Evolutionary conservation across 2,113 vertebrate genomes (phyloP), one percentile per base, ranked within the genome.

Genomic region (Ammodytes dubius): DNA sequence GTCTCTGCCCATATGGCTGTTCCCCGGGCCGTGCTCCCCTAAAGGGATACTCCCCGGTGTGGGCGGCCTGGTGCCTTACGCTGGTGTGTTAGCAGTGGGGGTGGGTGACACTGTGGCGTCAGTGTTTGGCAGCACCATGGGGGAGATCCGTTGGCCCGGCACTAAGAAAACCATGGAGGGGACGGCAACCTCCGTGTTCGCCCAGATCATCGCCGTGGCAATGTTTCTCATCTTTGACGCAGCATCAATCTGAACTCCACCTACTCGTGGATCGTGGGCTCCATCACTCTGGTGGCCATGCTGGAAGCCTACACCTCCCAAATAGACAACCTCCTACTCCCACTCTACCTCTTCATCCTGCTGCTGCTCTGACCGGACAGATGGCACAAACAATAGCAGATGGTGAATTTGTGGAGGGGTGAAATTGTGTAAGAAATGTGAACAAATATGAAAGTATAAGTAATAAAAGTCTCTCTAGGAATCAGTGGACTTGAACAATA

Each of bases 111-210:
- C 97, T 0, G 92, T 98, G 65, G 99, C 99, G 0, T 98, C 98
- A 0, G 87, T 98, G 75, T 98, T 97, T 4, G 99, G 99, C 67
- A 98, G 96, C 84, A 96, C 96, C 4, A 89, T 99, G 91, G 98
- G 99, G 0, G 97, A 99, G 85, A 97, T 99, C 79, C 96, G 92
- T 40, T 99, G 99, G 99, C 99, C 99, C 0, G 98, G 98, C 49
- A 99, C 99, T 6, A 97, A 96, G 90, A 99, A 99, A 91, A 99
- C 99, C 5, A 95, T 99, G 70, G 98, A 99, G 90, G 99, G 99
- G 58, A 99, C 99, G 0, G 96, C 97, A 43, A 97, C 96, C 0
- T 97, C 97, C 0, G 94, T 99, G 87, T 98, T 99, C 57, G 98
- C 98, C 35, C 98, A 99, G 93, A 95, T 99, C 84, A 98, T 99